Base-by-base conservation (phyloP, 2,113 vertebrate genomes). In the Narcine bancroftii region DNA sequence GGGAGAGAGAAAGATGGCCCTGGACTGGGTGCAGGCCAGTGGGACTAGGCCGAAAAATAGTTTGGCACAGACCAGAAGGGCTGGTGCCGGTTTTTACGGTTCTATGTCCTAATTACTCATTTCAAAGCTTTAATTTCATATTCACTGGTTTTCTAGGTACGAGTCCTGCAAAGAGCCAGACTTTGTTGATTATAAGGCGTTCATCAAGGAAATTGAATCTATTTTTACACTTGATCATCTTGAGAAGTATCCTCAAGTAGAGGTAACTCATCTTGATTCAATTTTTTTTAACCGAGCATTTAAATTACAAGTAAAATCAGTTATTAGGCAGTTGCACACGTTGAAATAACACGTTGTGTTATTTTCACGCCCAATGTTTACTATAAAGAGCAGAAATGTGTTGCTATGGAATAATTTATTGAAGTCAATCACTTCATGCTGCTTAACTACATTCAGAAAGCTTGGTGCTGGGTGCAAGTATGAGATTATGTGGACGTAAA, bases 161-260 rank as follows among this genome's bases (percentile, higher is more conserved):
- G 89, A 69, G 47, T 71, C 63, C 10, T 91, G 89, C 13, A 9
- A 33, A 3, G 6, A 47, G 7, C 63, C 89, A 47, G 65, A 33
- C 65, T 91, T 33, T 6, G 39, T 91, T 91, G 89, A 91, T 45
- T 91, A 91, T 47, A 91, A 71, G 42, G 21, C 15, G 5, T 91
- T 91, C 10, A 69, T 91, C 63, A 26, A 45, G 33, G 89, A 91
- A 26, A 91, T 91, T 71, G 89, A 91, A 91, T 91, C 89, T 39
- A 69, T 91, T 69, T 91, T 91, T 47, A 91, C 89, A 33, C 63
- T 47, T 26, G 42, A 91, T 2, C 39, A 91, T 91, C 89, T 91
- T 71, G 89, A 91, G 89, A 91, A 91, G 89, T 91, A 42, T 66
- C 89, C 89, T 29, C 89, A 1, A 66, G 65, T 65, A 11, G 89